A percentile compares a stretch with the other conserved stretches of the same genome.
phyloP scores from a whole-genome alignment of 2,797 vertebrate species.

The Limosa lapponica region DNA sequence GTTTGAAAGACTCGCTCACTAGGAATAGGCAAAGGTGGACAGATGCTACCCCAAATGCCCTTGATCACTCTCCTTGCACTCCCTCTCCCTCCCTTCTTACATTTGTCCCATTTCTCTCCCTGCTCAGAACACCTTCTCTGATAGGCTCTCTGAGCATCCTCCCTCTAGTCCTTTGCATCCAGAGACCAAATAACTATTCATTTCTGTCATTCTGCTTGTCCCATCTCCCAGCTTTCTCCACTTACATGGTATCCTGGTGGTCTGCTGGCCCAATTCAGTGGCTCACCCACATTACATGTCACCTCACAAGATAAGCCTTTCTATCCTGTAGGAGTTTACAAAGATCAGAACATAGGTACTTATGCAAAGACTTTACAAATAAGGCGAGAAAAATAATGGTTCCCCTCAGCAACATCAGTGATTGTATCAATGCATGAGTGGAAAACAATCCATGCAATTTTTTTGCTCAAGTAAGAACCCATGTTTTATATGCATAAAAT shows the following conservation, averaged over 20 bases:
- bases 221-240: rapidly evolving
- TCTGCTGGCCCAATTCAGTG: neutral
- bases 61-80: neutral
- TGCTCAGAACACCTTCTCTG: neutral
- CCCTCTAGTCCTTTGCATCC: neutral
- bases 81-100: neutral
- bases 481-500: neutral
- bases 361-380: neutral
- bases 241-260: neutral
- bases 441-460: neutral
- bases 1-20: neutral
- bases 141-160: too few species aligned
- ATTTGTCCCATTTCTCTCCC: neutral
- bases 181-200: neutral
- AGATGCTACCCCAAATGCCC: neutral
- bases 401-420: neutral
- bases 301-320: neutral
- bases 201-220: neutral
- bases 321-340: neutral
- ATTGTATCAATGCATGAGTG: neutral
- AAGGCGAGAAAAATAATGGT: neutral
- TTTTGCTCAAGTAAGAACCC: neutral
- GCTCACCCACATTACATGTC: neutral
- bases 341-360: neutral
- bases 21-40: neutral